Base-by-base conservation (phyloP, 2,113 vertebrate genomes). In the Ramphastos sulfuratus region DNA sequence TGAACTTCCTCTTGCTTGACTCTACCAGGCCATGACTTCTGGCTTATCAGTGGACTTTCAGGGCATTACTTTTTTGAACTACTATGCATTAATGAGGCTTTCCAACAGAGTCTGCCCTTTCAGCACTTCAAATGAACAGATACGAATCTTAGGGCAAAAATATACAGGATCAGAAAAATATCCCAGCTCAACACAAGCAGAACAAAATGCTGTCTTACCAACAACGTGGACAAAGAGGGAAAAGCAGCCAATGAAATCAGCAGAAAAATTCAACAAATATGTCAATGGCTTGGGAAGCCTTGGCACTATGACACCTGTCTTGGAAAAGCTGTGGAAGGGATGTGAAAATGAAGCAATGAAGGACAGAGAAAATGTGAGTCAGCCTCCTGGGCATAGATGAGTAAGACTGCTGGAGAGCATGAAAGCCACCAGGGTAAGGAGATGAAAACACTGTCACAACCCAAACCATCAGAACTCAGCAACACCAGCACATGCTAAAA, bases 401-500 rank as follows among this genome's bases (percentile, higher is more conserved):
- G 9, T 23, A 37, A 25, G 15, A 9, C 11, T 19, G 42, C 23
- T 30, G 39, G 39, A 48, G 33, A 72, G 18, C 44, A 39, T 1
- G 14, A 33, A 83, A 83, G 11, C 13, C n/a, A 12, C 19, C 15
- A 15, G 5, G 17, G n/a, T 0, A 0, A 56, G 37, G 23, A 83
- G 44, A 60, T 23, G 42, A 50, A 67, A 85, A 60, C 10, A 4
- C 2, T 4, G 21, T 20, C 59, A 70, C 65, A 74, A 42, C 13
- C 1, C 1, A 79, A 85, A 4, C 12, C 65, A 33, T n/a, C 65
- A 66, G 44, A 77, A 80, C 39, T 14, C 56, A 31, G 46, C 0
- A 0, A 31, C 33, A 55, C 3, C 0, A 85, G n/a, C 35, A 54
- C 23, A 31, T 0, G 5, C 2, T n/a, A 70, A 28, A 7, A 13